phyloP scores from a whole-genome alignment of 2,888 invertebrate genomes.

The Oasisia sp. region DNA sequence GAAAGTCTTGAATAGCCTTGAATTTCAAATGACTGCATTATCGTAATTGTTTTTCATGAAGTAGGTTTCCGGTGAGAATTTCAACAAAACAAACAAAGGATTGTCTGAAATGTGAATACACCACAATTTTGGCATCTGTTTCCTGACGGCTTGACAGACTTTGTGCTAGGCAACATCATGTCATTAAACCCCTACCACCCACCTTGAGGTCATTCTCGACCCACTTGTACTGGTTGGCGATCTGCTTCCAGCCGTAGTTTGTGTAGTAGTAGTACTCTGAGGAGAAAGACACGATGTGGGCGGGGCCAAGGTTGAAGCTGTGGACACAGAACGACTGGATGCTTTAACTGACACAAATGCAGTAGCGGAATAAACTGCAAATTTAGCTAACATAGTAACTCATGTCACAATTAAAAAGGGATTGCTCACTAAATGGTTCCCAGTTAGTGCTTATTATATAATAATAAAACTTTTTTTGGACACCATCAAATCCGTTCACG shows the following conservation, averaged over 20 bases:
- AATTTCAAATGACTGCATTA: too few species aligned
- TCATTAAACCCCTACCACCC: slow-evolving; percentile 19
- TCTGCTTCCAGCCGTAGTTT: slow-evolving; percentile 83
- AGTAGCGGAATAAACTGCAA: too few species aligned
- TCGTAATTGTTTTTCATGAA: too few species aligned
- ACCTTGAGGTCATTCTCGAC: slow-evolving; percentile 81
- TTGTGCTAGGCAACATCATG: slow-evolving; percentile 2
- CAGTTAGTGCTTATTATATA: too few species aligned
- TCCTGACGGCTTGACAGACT: too few species aligned
- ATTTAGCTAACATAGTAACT: too few species aligned
- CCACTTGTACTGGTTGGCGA: slow-evolving; percentile 75
- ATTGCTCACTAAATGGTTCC: too few species aligned
- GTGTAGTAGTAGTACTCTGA: slow-evolving; percentile 94
- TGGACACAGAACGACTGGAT: slow-evolving; percentile 53
- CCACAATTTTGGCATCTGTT: too few species aligned
- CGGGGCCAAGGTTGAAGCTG: slow-evolving; percentile 65
- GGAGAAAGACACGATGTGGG: slow-evolving; percentile 83
- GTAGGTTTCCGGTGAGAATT: too few species aligned
- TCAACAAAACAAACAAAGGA: neutral
- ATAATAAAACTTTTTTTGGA: too few species aligned
- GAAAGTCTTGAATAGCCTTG: too few species aligned
- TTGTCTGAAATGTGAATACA: neutral
- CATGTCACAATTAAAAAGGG: neutral
- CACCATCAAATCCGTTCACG: too few species aligned
- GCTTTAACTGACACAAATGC: neutral